Evolutionary conservation across 2,888 invertebrate species (phyloP).

Genomic region (Pachycephus smyrnensis): DNA sequence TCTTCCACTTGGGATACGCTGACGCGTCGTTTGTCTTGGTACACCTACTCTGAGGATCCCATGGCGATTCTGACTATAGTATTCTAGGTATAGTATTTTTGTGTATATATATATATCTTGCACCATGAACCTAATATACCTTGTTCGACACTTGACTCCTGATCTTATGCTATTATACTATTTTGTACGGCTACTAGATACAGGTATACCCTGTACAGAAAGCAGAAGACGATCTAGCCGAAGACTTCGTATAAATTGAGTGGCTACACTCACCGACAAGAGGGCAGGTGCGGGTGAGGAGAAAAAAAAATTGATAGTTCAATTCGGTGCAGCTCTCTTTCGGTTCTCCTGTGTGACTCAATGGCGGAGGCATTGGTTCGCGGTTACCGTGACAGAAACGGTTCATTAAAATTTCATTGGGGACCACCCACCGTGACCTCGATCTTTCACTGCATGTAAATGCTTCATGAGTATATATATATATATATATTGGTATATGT

Average conservation of each 20-base stretch:
- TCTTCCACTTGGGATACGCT: constrained; percentile 47
- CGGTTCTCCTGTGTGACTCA: not conserved
- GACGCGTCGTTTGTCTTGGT: constrained; percentile 46
- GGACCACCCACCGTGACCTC: constrained; percentile 5
- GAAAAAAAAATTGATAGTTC: constrained; percentile 8
- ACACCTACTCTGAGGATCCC: not conserved
- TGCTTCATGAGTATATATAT: not conserved
- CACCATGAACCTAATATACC: no score
- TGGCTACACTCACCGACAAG: not conserved
- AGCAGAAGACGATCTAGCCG: not conserved
- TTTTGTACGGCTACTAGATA: not conserved
- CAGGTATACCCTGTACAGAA: not conserved
- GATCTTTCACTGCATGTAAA: not conserved
- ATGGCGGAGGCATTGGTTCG: not conserved
- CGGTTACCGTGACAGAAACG: constrained; percentile 2
- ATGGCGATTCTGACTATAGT: not conserved
- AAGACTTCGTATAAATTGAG: not conserved
- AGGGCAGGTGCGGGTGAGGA: not conserved
- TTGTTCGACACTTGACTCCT: not conserved
- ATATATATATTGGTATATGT: no score
- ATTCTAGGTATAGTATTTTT: not conserved
- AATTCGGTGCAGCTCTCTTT: constrained; percentile 2
- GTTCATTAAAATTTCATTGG: constrained; percentile 8
- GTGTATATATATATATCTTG: no score
- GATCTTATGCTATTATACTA: not conserved